Percentiles rank a stretch among this genome's conserved stretches.
Conservation (phyloP, 2,888 invertebrate species). For the Pheosia tremula region DNA sequence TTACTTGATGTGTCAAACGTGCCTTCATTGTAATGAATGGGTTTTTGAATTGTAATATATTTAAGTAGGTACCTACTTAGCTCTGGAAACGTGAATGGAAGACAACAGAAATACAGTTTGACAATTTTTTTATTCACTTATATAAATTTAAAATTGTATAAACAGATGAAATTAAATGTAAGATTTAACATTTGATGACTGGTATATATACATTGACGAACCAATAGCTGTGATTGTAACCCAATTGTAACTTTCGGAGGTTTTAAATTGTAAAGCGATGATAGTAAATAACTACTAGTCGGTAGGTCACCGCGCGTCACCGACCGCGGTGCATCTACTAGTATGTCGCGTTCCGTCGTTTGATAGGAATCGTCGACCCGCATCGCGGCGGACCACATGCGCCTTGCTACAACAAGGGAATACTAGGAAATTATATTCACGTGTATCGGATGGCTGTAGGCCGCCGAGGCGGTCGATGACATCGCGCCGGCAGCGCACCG, state of each 20-base stretch:
- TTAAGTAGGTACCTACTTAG: not conserved
- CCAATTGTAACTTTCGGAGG: too few relatives aligned
- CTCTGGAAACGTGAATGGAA: constrained; percentile 1
- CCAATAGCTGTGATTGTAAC: not conserved
- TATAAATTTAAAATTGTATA: not conserved
- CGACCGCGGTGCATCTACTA: constrained; percentile 18
- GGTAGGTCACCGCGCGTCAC: constrained; percentile 16
- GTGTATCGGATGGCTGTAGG: constrained; percentile 30
- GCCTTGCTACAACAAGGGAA: constrained; percentile 25
- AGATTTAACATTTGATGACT: not conserved
- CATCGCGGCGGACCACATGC: constrained; percentile 23
- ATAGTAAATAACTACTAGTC: constrained; percentile 22
- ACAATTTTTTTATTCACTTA: not conserved
- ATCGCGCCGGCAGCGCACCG: constrained; percentile 23
- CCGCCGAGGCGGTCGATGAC: constrained; percentile 36
- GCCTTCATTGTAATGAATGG: constrained; percentile 30
- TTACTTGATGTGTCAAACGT: constrained; percentile 49
- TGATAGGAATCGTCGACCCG: constrained; percentile 40
- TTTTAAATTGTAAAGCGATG: constrained; percentile 15
- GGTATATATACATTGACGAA: not conserved
- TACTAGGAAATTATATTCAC: constrained; percentile 29
- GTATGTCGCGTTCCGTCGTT: constrained; percentile 27
- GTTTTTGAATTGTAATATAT: constrained; percentile 7
- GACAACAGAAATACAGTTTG: not conserved
- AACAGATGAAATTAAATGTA: too few relatives aligned